Conservation (phyloP, 1,140 invertebrate species). For the Philotrypesis tridentata region DNA sequence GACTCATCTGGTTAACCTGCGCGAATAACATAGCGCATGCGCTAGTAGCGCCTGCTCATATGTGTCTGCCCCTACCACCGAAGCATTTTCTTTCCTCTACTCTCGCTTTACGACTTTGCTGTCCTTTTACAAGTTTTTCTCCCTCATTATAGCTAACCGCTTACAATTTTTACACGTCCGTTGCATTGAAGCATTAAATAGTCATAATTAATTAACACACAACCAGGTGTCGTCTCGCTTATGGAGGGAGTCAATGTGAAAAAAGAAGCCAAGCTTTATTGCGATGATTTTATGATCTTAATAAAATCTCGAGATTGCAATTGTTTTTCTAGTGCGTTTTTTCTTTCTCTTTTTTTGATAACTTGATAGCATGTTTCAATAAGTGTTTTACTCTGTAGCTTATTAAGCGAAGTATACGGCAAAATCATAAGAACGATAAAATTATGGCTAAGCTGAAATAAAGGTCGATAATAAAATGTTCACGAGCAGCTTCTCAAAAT, state of each 20-base stretch:
- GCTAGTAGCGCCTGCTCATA: background rate
- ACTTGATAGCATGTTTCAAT: background rate
- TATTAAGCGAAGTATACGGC: background rate
- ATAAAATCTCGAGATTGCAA: background rate
- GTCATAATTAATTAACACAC: too few species aligned
- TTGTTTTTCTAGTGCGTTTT: background rate
- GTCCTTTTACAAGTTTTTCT: too few species aligned
- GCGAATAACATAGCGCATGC: conserved; percentile 10
- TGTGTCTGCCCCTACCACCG: background rate
- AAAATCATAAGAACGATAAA: background rate
- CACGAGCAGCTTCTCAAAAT: background rate
- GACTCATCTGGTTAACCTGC: conserved; percentile 41
- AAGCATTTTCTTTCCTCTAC: too few species aligned
- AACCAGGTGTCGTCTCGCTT: background rate
- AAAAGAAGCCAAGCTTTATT: background rate
- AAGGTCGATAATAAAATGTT: background rate
- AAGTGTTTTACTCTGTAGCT: background rate
- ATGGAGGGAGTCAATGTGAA: background rate
- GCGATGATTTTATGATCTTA: conserved; percentile 40
- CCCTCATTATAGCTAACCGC: too few species aligned
- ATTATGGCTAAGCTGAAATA: background rate
- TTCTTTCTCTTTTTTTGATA: background rate
- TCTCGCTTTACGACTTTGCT: too few species aligned
- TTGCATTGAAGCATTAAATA: too few species aligned
- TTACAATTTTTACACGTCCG: too few species aligned